Conservation (phyloP, 1,140 invertebrate genomes). For the Rhopalosiphum padi region DNA sequence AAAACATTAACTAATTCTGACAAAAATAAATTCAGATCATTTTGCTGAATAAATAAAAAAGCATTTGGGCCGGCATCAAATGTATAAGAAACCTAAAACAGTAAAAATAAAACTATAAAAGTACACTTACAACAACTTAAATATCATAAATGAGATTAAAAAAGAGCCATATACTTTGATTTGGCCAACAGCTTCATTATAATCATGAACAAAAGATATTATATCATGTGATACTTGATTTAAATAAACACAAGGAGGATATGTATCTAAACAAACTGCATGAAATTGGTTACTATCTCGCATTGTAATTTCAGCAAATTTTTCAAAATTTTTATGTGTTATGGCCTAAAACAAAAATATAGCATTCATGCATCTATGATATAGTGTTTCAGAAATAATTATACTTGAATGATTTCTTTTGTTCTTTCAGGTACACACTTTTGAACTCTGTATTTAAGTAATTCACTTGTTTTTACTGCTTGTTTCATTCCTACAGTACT, state of each 20-base stretch:
- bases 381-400: background rate
- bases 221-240: slow-evolving; percentile 86
- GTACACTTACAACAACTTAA: background rate
- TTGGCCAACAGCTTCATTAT: slow-evolving; percentile 73
- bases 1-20: slow-evolving; percentile 75
- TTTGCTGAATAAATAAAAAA: slow-evolving; percentile 84
- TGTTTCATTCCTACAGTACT: slow-evolving; percentile 93
- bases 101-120: background rate
- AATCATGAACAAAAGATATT: slow-evolving; percentile 80
- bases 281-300: slow-evolving; percentile 98
- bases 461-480: slow-evolving; percentile 80
- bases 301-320: slow-evolving; percentile 94
- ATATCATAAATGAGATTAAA: background rate
- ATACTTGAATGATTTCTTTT: slow-evolving; percentile 70
- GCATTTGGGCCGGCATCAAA: slow-evolving; percentile 98
- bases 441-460: slow-evolving; percentile 79
- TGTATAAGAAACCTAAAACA: slow-evolving; percentile 83
- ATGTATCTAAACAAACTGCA: slow-evolving; percentile 92
- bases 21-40: slow-evolving; percentile 75
- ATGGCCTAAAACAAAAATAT: slow-evolving; percentile 72
- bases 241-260: slow-evolving; percentile 92
- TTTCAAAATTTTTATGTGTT: slow-evolving; percentile 78
- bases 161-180: slow-evolving; percentile 67
- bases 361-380: background rate
- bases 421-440: slow-evolving; percentile 77